Evolutionary conservation across 1,140 invertebrate species (phyloP), one percentile per base, ranked within the genome.

Genomic region (Gonatopus flavifemur): DNA sequence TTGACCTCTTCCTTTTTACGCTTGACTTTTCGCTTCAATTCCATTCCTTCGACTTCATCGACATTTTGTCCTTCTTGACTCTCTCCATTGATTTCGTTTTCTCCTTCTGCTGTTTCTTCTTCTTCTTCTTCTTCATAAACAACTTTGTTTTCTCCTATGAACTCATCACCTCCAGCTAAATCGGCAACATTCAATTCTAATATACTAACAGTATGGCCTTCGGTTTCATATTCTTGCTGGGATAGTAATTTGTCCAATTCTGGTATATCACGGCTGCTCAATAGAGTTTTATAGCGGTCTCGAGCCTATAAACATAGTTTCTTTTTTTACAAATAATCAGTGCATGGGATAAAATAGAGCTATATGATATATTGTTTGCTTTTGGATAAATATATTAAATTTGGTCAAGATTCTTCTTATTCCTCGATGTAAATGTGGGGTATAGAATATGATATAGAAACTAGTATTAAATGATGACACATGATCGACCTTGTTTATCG

Each of bases 171-270:
- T 44, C 84, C 80, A 7, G 85, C 80, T 38, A 88, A 74, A 25
- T 85, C 83, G 37, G 83, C 82, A 35, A 85, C 75, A 21, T 85
- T 84, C 10, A 90, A 69, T 65, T 89, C 87, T 0, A 87, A 78
- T 44, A 90, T 84, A 75, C 87, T 88, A 4, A 90, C 86, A 59
- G 85, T 86, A 5, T 88, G 86, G 63, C 86, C 83, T n/a, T 86
- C 83, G 59, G 86, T 81, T 70, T 89, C 86, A 59, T 84, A 88
- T 58, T 88, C 83, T 20, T 71, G 51, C 59, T 86, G 79, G 45
- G 83, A 78, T 1, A 86, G 73, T 31, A 88, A 74, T 52, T 88
- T 79, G 50, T 87, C 83, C 42, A 87, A 64, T 61, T 87, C 85
- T 16, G 85, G 85, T 52, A 89, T 80, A 5, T 83, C 82, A 24